A percentile compares a stretch with the other conserved stretches of the same genome.
phyloP scores from a whole-genome alignment of 2,888 invertebrate species.

The Microplitis manilae region DNA sequence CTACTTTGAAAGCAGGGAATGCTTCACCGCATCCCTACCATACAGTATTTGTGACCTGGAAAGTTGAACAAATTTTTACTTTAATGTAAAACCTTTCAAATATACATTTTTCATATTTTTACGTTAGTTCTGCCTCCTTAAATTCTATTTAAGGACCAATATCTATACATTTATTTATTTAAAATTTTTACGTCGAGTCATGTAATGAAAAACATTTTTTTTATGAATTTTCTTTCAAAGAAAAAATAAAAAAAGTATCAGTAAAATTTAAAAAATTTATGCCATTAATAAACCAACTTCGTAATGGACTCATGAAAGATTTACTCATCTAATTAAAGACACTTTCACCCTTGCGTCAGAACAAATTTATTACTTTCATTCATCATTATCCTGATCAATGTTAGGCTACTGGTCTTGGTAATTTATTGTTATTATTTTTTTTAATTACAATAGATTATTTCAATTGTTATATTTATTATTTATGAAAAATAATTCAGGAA shows the following conservation, averaged over 20 bases:
- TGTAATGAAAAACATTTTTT: background rate
- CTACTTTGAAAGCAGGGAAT: constrained; percentile 1
- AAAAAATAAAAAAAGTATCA: background rate
- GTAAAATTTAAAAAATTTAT: background rate
- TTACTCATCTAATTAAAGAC: background rate
- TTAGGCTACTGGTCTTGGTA: background rate
- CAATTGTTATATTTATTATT: no score
- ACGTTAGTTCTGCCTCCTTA: background rate
- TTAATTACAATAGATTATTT: background rate
- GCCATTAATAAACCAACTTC: background rate
- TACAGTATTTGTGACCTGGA: constrained; percentile 11
- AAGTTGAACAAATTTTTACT: background rate
- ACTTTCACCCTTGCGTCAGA: background rate
- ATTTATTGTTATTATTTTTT: background rate
- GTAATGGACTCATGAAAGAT: background rate
- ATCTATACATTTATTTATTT: background rate
- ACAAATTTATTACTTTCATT: background rate
- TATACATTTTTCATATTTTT: background rate
- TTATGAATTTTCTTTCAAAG: background rate
- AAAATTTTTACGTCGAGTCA: background rate
- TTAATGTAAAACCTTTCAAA: constrained; percentile 3
- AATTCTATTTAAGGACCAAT: background rate
- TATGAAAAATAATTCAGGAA: no score
- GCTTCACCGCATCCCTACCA: background rate
- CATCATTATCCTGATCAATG: background rate